Percentiles rank a stretch among this genome's conserved stretches.
Evolutionary conservation across 2,888 invertebrate species (phyloP).

Genomic region (Galerucella nymphaeae): DNA sequence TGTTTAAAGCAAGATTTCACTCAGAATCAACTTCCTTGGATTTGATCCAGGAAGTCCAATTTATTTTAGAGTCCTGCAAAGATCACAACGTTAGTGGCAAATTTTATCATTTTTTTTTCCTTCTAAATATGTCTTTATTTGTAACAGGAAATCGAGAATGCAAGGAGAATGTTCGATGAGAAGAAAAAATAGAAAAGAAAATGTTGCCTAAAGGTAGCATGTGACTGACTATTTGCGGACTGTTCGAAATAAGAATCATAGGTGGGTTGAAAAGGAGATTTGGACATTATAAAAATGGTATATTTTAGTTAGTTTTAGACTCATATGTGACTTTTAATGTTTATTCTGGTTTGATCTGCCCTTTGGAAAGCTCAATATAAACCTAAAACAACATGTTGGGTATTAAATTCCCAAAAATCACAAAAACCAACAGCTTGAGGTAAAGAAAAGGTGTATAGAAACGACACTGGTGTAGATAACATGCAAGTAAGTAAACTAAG

Average conservation of each 20-base stretch:
- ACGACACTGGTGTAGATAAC: conserved; percentile 13
- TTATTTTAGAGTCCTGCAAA: conserved; percentile 24
- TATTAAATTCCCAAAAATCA: too few relatives aligned
- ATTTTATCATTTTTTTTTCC: conserved; percentile 20
- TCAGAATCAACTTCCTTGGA: conserved; percentile 16
- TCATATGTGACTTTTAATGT: too few relatives aligned
- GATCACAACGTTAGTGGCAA: conserved; percentile 19
- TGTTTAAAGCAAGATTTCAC: conserved; percentile 20
- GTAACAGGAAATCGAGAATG: conserved; percentile 24
- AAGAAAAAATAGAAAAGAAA: conserved; percentile 7
- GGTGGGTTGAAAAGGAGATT: neutral
- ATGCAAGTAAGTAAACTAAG: conserved; percentile 17
- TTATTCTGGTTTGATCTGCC: too few relatives aligned
- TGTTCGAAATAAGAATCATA: neutral
- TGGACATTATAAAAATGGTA: too few relatives aligned
- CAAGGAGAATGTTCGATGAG: conserved; percentile 16
- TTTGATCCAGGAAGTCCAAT: conserved; percentile 24
- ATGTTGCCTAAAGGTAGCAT: conserved; percentile 1
- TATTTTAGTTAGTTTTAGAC: too few relatives aligned
- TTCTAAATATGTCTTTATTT: conserved; percentile 19
- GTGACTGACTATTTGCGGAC: neutral
- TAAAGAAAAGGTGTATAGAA: too few relatives aligned
- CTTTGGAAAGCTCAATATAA: too few relatives aligned
- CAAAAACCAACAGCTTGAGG: neutral
- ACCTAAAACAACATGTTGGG: too few relatives aligned